Percentiles rank a stretch among this genome's conserved stretches.
phyloP scores from a whole-genome alignment of 2,113 vertebrate genomes.

The Ammodramus savannarum region DNA sequence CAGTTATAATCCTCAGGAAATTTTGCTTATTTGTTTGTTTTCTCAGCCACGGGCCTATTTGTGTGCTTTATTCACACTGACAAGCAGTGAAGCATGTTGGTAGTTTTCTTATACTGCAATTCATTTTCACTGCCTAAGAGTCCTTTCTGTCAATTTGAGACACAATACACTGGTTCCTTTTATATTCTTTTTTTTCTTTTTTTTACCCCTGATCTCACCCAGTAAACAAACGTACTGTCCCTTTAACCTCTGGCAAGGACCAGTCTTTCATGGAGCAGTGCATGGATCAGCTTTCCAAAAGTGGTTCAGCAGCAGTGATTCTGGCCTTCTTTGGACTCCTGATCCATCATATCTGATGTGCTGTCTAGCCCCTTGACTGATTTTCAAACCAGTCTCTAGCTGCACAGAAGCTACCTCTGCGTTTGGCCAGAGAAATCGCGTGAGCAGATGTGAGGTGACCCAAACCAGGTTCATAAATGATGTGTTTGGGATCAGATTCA shows the following conservation, averaged over 20 bases:
- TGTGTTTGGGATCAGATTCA: conserved; percentile 16
- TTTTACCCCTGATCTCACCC: fast-evolving
- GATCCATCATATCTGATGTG: not conserved
- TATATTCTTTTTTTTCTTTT: too few relatives aligned
- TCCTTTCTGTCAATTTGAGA: not conserved
- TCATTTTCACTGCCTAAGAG: not conserved
- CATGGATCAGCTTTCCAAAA: not conserved
- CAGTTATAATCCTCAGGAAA: not conserved
- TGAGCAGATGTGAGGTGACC: conserved; percentile 22
- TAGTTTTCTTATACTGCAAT: not conserved
- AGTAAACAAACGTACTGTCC: not conserved
- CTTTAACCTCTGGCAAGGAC: not conserved
- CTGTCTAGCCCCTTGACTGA: not conserved
- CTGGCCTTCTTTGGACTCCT: not conserved
- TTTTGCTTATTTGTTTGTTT: not conserved
- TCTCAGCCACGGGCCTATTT: not conserved
- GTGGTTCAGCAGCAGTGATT: not conserved
- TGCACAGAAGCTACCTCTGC: not conserved
- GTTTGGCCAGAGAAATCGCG: not conserved
- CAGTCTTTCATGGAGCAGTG: not conserved
- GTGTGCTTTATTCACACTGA: not conserved
- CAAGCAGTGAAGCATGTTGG: not conserved
- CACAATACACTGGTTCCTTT: not conserved
- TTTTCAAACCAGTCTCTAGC: not conserved
- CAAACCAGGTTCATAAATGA: not conserved